Conservation (phyloP, 2,888 invertebrate genomes). For the Cephus pygmeus region DNA sequence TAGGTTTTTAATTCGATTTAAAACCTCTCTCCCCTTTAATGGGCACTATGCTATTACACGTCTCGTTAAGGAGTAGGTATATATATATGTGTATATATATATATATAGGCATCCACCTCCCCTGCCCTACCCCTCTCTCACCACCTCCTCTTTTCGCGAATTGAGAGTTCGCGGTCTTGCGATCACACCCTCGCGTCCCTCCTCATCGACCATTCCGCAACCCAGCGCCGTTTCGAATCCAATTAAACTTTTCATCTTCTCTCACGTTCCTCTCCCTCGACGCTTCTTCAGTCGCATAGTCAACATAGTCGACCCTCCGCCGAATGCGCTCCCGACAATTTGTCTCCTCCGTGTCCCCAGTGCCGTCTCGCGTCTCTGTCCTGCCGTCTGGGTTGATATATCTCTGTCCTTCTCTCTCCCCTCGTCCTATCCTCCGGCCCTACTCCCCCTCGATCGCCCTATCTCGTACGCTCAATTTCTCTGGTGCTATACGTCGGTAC, state of each 20-base stretch:
- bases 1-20: no score
- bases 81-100: no score
- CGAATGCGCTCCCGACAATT: constrained; percentile 5
- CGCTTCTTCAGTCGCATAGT: not conserved
- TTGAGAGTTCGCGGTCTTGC: not conserved
- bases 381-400: no score
- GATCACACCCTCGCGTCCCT: constrained; percentile 24
- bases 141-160: constrained; percentile 10
- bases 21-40: no score
- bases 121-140: constrained; percentile 5
- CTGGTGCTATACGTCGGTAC: not conserved
- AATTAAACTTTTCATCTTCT: constrained; percentile 38
- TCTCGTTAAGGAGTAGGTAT: no score
- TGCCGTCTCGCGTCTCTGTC: not conserved
- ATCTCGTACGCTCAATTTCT: no score
- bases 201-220: constrained; percentile 34
- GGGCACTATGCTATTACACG: no score
- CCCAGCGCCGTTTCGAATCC: constrained; percentile 34
- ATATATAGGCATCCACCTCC: no score
- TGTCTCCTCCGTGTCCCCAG: not conserved
- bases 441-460: no score
- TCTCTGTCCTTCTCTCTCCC: constrained; percentile 9
- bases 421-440: constrained; percentile 18
- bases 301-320: constrained; percentile 18
- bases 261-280: constrained; percentile 6